Conservation (phyloP, 2,113 vertebrate species). For the Gallinago media region DNA sequence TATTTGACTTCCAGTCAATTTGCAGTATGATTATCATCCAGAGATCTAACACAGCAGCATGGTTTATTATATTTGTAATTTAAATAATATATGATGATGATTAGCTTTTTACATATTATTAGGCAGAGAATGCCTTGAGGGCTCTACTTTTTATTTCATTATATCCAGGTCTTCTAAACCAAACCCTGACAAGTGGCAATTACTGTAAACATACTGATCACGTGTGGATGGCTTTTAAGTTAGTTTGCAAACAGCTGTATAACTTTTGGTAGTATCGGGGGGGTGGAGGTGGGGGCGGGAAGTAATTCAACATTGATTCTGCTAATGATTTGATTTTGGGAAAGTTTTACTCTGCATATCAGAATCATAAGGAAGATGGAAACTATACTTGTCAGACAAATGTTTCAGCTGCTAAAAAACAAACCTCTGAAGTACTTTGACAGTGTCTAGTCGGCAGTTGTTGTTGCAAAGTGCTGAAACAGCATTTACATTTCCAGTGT, state of each 20-base stretch:
- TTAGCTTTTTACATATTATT: neutral
- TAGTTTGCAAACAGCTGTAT: neutral
- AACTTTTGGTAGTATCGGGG: neutral
- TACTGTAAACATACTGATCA: neutral
- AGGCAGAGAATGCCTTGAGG: neutral
- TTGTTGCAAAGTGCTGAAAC: neutral
- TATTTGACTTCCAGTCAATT: neutral
- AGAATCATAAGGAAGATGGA: neutral
- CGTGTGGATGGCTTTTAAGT: neutral
- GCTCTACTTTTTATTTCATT: neutral
- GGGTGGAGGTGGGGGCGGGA: too few relatives aligned
- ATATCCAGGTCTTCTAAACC: neutral
- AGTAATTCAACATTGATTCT: rapidly evolving
- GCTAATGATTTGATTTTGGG: neutral
- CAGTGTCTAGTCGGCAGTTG: neutral
- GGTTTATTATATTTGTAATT: neutral
- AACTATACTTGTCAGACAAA: neutral
- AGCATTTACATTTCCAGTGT: neutral
- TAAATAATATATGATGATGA: neutral
- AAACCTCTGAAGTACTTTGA: neutral
- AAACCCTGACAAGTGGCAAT: neutral
- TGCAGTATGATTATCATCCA: neutral
- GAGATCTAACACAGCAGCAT: neutral
- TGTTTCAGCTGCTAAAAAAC: neutral
- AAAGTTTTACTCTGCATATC: neutral